phyloP scores from a whole-genome alignment of 1,140 invertebrate species.

The Papilio aristodemus region DNA sequence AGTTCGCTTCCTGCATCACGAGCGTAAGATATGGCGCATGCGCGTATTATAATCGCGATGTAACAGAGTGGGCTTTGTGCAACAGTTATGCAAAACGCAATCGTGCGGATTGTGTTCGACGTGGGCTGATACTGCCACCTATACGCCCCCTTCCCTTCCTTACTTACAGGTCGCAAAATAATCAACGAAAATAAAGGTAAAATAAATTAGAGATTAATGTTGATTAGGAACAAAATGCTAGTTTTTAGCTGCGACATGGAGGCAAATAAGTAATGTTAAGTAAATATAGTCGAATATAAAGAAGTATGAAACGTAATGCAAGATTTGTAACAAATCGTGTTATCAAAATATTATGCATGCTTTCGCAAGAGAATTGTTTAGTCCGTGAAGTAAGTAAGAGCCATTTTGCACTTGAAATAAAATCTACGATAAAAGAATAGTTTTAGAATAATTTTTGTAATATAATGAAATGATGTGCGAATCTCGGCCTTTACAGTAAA shows the following conservation, averaged over 20 bases:
- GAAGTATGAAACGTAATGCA: slow-evolving; percentile 24
- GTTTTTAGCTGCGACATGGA: not conserved
- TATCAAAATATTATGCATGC: slow-evolving; percentile 28
- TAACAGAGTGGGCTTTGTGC: slow-evolving; percentile 71
- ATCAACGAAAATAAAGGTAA: too few species aligned
- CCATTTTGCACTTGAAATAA: slow-evolving; percentile 36
- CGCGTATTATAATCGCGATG: slow-evolving; percentile 70
- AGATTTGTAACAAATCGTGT: slow-evolving; percentile 27
- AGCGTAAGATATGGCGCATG: slow-evolving; percentile 69
- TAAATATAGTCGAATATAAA: slow-evolving; percentile 8
- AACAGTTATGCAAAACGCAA: slow-evolving; percentile 74
- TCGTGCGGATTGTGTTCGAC: slow-evolving; percentile 46
- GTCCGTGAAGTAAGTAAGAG: not conserved
- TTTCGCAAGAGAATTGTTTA: slow-evolving; percentile 14
- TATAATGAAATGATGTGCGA: not conserved
- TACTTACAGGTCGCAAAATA: not conserved
- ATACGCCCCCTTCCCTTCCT: not conserved
- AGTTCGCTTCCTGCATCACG: slow-evolving; percentile 62
- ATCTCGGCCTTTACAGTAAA: not conserved
- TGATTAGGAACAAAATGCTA: too few species aligned
- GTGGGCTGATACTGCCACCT: slow-evolving; percentile 7
- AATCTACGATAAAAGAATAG: slow-evolving; percentile 37
- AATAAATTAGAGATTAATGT: too few species aligned
- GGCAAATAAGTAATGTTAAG: not conserved
- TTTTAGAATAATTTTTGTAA: not conserved